A percentile compares a stretch with the other conserved stretches of the same genome.
Conservation (phyloP, 2,888 invertebrate species). For the Lepidocyrtinus sp. region DNA sequence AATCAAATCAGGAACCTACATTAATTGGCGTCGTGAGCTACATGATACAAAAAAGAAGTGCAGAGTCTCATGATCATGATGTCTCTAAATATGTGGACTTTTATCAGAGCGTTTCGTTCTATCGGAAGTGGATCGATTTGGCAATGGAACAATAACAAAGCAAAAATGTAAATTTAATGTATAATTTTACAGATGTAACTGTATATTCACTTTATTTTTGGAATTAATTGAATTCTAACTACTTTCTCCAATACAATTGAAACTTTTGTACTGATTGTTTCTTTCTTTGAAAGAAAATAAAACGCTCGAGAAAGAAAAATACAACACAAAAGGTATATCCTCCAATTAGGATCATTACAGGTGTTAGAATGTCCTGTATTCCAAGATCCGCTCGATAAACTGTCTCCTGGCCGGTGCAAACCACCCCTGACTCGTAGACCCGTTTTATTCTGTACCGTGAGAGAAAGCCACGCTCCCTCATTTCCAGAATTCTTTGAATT, state of each 20-base stretch:
- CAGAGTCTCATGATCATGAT: conserved; percentile 23
- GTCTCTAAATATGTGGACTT: conserved; percentile 60
- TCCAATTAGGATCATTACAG: conserved; percentile 5
- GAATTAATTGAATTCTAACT: neutral
- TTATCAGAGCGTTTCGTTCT: conserved; percentile 61
- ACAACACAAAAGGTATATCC: conserved; percentile 12
- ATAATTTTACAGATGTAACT: too few species aligned
- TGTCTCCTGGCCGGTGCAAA: neutral
- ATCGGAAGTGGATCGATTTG: conserved; percentile 62
- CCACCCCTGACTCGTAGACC: neutral
- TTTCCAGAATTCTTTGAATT: conserved; percentile 30
- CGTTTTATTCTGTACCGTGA: neutral
- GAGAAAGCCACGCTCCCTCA: conserved; percentile 29
- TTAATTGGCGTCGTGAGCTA: conserved; percentile 58
- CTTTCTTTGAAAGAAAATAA: neutral
- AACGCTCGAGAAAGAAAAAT: neutral
- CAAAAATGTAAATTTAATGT: too few species aligned
- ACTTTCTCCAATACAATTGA: neutral
- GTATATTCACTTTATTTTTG: neutral
- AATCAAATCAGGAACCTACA: conserved; percentile 27
- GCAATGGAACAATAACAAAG: neutral
- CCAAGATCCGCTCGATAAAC: conserved; percentile 24
- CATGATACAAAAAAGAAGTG: conserved; percentile 37
- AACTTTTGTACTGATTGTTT: neutral
- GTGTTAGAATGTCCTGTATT: conserved; percentile 30